Conservation (phyloP, 2,113 vertebrate species). For the Alexandromys fortis region DNA sequence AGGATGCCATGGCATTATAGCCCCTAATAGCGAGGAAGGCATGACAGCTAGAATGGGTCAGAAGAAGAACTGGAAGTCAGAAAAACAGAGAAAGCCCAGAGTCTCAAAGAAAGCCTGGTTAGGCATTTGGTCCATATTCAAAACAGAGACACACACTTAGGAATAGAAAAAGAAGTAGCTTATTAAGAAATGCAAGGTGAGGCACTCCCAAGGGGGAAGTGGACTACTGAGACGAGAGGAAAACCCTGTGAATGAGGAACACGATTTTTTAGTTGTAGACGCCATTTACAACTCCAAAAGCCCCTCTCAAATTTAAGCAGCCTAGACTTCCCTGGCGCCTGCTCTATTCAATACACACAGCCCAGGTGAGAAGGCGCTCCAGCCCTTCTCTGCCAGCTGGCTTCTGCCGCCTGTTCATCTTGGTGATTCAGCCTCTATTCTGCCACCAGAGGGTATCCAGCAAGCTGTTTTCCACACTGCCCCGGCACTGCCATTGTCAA, state of each 20-base stretch:
- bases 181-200: not conserved
- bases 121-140: not conserved
- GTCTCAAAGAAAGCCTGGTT: not conserved
- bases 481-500: not conserved
- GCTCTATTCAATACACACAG: not conserved
- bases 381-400: not conserved
- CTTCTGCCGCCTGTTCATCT: not conserved
- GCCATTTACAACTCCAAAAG: not conserved
- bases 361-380: not conserved
- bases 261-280: no score
- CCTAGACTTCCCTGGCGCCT: not conserved
- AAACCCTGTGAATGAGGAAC: not conserved
- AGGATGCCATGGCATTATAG: no score
- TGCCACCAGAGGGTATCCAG: not conserved
- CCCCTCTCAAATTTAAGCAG: not conserved
- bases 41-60: no score
- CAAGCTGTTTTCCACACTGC: not conserved
- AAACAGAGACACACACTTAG: not conserved
- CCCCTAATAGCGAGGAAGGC: no score
- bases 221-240: not conserved
- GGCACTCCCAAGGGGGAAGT: not conserved
- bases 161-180: not conserved
- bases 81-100: not conserved
- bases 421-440: not conserved
- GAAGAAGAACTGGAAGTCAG: not conserved